A percentile compares a stretch with the other conserved stretches of the same genome.
These are phyloP conservation scores for Hipparchia sbordonii DNA, from an alignment of 2,888 invertebrate species.

Conservation along the genomic window DNA sequence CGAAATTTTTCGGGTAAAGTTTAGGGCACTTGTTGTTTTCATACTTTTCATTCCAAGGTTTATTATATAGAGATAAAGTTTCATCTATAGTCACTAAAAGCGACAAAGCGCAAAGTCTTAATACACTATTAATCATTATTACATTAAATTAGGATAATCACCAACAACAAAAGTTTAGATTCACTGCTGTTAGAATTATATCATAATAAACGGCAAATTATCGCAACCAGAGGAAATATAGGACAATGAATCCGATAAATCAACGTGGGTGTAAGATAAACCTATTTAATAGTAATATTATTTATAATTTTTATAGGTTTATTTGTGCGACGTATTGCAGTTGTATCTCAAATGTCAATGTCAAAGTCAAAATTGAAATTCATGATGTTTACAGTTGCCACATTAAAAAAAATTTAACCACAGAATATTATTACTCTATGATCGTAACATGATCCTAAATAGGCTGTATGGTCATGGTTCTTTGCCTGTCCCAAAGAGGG, in stretches of 20 bases:
- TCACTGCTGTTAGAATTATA: constrained; percentile 29
- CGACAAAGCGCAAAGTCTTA: constrained; percentile 52
- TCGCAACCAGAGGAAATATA: constrained; percentile 49
- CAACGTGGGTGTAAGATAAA: constrained; percentile 61
- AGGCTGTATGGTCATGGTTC: too few species aligned
- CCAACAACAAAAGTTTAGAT: constrained; percentile 29
- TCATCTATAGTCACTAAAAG: constrained; percentile 55
- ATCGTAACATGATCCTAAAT: too few species aligned
- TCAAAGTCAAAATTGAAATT: too few species aligned
- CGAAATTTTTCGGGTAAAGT: constrained; percentile 80
- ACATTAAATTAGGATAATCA: constrained; percentile 31
- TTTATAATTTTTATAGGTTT: constrained; percentile 1
- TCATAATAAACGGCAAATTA: constrained; percentile 32
- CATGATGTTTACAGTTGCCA: too few species aligned
- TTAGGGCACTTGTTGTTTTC: constrained; percentile 80
- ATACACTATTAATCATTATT: constrained; percentile 39
- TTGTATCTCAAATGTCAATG: not conserved
- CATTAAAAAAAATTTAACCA: too few species aligned
- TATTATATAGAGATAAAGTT: constrained; percentile 66
- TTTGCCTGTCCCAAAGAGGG: too few species aligned
- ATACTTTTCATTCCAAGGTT: constrained; percentile 75
- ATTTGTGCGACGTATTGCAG: constrained; percentile 20
- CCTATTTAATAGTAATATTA: constrained; percentile 24
- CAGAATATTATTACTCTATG: too few species aligned
- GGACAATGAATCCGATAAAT: constrained; percentile 49